phyloP scores from a whole-genome alignment of 2,888 invertebrate species.

The Heteromyza rotundicornis region DNA sequence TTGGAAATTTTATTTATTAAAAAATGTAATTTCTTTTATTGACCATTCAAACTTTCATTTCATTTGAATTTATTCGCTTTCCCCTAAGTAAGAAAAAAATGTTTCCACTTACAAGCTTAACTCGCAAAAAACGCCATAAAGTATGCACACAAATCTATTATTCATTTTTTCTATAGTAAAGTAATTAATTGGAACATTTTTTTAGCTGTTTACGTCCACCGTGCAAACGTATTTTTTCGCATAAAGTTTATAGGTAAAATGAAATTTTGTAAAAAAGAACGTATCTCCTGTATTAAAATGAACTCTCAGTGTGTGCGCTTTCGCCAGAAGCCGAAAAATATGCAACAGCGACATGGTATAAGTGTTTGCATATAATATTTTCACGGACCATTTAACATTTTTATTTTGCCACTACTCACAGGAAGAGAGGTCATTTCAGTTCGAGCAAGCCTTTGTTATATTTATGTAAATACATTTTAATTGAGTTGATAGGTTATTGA shows the following conservation, averaged over 20 bases:
- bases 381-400: constrained; percentile 25
- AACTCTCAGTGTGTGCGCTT: background rate
- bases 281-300: background rate
- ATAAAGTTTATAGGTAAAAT: too few relatives aligned
- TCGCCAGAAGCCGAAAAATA: constrained; percentile 24
- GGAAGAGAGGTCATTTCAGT: too few relatives aligned
- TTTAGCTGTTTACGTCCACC: background rate
- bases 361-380: constrained; percentile 24
- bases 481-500: too few relatives aligned
- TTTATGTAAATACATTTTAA: too few relatives aligned
- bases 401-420: too few relatives aligned
- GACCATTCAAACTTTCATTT: too few relatives aligned
- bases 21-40: too few relatives aligned
- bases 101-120: too few relatives aligned
- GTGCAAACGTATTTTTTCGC: too few relatives aligned
- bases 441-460: background rate
- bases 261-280: background rate
- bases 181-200: constrained; percentile 7
- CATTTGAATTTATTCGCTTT: too few relatives aligned
- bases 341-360: constrained; percentile 23
- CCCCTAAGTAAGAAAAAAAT: too few relatives aligned
- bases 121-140: background rate
- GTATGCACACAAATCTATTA: constrained; percentile 5
- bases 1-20: too few relatives aligned
- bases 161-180: background rate